Conservation (phyloP, 2,797 vertebrate species). For the Pagetopsis macropterus region DNA sequence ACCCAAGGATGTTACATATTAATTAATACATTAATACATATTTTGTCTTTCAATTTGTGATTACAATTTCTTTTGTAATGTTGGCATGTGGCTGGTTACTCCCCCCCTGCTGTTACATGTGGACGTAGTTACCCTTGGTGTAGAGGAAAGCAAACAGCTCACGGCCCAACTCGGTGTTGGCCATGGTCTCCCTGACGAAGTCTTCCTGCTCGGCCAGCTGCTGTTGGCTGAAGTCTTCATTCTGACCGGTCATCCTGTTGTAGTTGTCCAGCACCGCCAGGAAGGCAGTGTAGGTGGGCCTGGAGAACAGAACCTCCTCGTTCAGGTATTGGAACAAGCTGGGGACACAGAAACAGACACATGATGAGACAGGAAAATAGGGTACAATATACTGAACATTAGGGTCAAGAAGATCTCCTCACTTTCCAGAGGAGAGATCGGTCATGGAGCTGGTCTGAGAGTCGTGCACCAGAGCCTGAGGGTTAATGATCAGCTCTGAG, state of each 20-base stretch:
- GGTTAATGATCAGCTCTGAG: conserved; percentile 76
- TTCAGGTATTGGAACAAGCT: conserved; percentile 83
- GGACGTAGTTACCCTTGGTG: conserved; percentile 77
- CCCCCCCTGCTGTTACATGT: not conserved
- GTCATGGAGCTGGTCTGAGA: conserved; percentile 68
- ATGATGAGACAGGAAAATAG: not conserved
- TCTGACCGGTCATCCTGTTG: conserved; percentile 77
- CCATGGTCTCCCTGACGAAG: conserved; percentile 82
- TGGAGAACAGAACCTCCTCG: conserved; percentile 81
- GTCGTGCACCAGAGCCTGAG: conserved; percentile 75
- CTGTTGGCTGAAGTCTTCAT: conserved; percentile 70
- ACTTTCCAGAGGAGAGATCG: conserved; percentile 80
- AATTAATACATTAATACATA: no score
- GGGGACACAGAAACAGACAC: conserved; percentile 16
- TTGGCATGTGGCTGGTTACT: no score
- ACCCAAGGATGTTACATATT: no score
- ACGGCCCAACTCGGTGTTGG: conserved; percentile 79
- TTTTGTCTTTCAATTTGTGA: no score
- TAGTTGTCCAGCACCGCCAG: conserved; percentile 85
- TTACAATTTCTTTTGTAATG: no score
- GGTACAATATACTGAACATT: not conserved
- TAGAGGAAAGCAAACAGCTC: conserved; percentile 83
- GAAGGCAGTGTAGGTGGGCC: conserved; percentile 81
- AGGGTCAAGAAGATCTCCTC: conserved; percentile 47
- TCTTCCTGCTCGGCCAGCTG: conserved; percentile 82